Evolutionary conservation across 2,888 invertebrate genomes (phyloP), one percentile per base, ranked within the genome.

Genomic region (Chloroclystis v-ata): DNA sequence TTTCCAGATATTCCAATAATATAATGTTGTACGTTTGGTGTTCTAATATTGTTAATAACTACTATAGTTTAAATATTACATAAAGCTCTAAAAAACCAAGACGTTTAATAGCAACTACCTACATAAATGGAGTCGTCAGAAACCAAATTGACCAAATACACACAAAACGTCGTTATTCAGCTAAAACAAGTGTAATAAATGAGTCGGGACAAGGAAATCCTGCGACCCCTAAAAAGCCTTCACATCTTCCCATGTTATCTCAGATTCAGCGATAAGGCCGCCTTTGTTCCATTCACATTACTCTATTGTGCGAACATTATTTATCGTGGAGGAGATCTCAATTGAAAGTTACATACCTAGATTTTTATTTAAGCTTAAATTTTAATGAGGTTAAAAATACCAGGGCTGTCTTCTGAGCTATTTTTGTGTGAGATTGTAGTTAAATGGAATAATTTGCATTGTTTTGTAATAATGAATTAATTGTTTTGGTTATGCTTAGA

Each of bases 241-340:
- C 38, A 33, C 38, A 33, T 25, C 43, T 48, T 50, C 42, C 35
- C 53, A 43, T 35, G 43, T 50, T 50, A 54, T 50, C 54, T 53
- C 43, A 48, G 57, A 57, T 57, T 32, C n/a, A 9, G 53, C 54
- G 57, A 57, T 57, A 57, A 57, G 53, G 49, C 57, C 57, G 55
- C 43, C 53, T 33, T 57, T 57, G 57, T 57, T 57, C 43, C 55
- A 37, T 49, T 52, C 52, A 43, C 49, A 48, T 40, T 45, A 47
- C 32, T 14, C 57, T 47, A 57, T 57, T 57, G 57, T 57, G 39
- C 48, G 40, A 47, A 49, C 52, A 53, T 40, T 49, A 49, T 46
- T 14, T 57, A 55, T 53, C 53, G 52, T 43, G 52, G 55, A 49
- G 51, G 43, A 54, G 24, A 57, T 57, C 57, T 33, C 32, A 6